Evolutionary conservation across 2,888 invertebrate genomes (phyloP), one percentile per base, ranked within the genome.

Genomic region (Conops quadrifasciatus): DNA sequence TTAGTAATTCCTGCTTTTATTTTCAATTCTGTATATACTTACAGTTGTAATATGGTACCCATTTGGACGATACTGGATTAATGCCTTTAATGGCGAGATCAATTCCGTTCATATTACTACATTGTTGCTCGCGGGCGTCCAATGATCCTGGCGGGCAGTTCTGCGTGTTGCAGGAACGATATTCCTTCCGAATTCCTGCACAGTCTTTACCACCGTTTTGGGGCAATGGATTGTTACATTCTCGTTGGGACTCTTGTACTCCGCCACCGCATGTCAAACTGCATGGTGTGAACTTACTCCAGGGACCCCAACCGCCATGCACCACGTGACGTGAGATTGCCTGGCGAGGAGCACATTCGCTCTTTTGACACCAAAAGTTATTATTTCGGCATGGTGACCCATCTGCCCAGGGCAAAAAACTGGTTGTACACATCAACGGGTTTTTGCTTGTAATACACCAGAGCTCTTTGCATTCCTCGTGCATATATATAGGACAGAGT

Each of bases 361-460:
- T 94, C 71, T 90, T 88, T 81, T 91, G 89, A 80, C 96, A 96
- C 92, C 94, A 94, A 85, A 89, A 89, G 80, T 89, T 88, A 45
- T 79, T 76, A 28, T 78, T 73, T 28, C 89, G 91, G 84, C 96
- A 96, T 0, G 88, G 86, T 0, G 95, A 95, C 2, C 95, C 95
- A 81, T 96, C 95, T 0, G 95, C 95, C 95, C 95, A 95, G 0
- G 95, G 95, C 89, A 93, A 91, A 82, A 93, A 91, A 77, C 93
- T 92, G 0, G 94, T 94, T 51, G 90, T 88, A 82, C 95, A 95
- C 69, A 87, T 87, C 70, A 88, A 86, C 11, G 74, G 71, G 24
- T 77, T 73, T 11, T 75, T 73, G 47, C 78, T 76, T 66, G 88
- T 88, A 59, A 91, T 91, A 84, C 95, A 96, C 93, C 94, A 95